Conservation (phyloP, 2,113 vertebrate species). For the Tympanuchus pallidicinctus region DNA sequence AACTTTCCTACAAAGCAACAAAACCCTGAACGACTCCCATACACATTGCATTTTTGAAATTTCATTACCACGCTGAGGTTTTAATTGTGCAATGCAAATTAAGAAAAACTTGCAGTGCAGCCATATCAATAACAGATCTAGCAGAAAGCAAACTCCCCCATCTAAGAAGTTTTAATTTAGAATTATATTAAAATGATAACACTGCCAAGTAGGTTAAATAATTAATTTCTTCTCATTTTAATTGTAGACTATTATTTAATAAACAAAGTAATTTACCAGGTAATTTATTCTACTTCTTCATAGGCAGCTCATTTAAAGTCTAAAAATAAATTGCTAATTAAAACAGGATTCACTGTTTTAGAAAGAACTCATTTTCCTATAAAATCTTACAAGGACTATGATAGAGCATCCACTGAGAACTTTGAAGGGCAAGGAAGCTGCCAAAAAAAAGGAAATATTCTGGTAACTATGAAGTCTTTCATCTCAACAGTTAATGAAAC, state of each 20-base stretch:
- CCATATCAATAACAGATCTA: constrained; percentile 75
- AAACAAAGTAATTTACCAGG: constrained; percentile 71
- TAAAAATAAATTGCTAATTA: constrained; percentile 78
- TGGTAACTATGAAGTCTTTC: constrained; percentile 24
- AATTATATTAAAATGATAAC: constrained; percentile 75
- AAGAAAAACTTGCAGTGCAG: constrained; percentile 77
- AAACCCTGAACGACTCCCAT: background rate
- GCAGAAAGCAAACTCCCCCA: constrained; percentile 58
- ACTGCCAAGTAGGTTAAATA: constrained; percentile 72
- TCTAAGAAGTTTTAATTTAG: constrained; percentile 71
- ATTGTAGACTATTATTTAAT: constrained; percentile 78
- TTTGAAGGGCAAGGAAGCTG: constrained; percentile 41
- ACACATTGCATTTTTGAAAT: constrained; percentile 14
- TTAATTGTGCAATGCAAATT: constrained; percentile 81
- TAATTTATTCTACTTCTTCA: constrained; percentile 76
- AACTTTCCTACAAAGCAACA: constrained; percentile 13
- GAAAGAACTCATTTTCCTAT: constrained; percentile 68
- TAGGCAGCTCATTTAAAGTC: constrained; percentile 62
- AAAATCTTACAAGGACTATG: constrained; percentile 45
- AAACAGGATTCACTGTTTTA: constrained; percentile 64
- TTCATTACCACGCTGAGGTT: constrained; percentile 65
- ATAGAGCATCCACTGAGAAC: constrained; percentile 26
- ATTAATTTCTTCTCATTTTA: constrained; percentile 75
- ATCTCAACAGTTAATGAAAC: constrained; percentile 53
- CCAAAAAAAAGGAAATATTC: constrained; percentile 34